Percentiles rank a stretch among this genome's conserved stretches.
These are phyloP conservation scores for Drosophila sordidapex DNA, from an alignment of 2,888 invertebrate genomes.

Conservation along the genomic window DNA sequence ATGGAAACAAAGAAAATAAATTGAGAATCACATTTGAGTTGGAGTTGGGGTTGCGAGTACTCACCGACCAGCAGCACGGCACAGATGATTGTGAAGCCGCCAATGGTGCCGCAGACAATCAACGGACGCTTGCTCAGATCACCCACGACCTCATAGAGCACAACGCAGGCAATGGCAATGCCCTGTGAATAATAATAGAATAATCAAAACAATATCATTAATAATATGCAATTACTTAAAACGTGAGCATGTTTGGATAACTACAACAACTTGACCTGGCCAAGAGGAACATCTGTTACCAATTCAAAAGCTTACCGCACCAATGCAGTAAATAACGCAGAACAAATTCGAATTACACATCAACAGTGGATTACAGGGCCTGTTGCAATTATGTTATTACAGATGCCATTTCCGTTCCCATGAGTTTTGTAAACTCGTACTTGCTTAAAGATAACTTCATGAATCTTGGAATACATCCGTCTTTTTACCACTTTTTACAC, in stretches of 20 bases:
- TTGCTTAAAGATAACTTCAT: not conserved
- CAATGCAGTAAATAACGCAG: not conserved
- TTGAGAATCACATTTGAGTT: not conserved
- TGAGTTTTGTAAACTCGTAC: not conserved
- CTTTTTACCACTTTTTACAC: not conserved
- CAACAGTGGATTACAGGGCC: not conserved
- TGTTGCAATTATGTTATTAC: not conserved
- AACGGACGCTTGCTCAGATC: slow-evolving; percentile 62
- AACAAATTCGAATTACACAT: not conserved
- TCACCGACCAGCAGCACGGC: slow-evolving; percentile 80
- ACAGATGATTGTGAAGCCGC: slow-evolving; percentile 82
- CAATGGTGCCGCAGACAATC: slow-evolving; percentile 82
- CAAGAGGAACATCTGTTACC: not conserved
- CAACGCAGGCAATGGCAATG: slow-evolving; percentile 82
- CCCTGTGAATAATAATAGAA: slow-evolving; percentile 59
- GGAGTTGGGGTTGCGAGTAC: slow-evolving; percentile 18
- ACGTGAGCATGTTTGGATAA: not conserved
- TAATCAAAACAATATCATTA: slow-evolving; percentile 9
- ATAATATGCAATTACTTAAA: not conserved
- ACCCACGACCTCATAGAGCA: slow-evolving; percentile 76
- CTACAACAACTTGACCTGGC: not conserved
- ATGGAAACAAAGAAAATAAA: not conserved
- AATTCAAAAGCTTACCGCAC: not conserved
- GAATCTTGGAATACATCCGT: not conserved
- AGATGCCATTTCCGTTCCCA: not conserved